Evolutionary conservation across 2,797 vertebrate genomes (phyloP).

Genomic region (Margarornis squamiger): DNA sequence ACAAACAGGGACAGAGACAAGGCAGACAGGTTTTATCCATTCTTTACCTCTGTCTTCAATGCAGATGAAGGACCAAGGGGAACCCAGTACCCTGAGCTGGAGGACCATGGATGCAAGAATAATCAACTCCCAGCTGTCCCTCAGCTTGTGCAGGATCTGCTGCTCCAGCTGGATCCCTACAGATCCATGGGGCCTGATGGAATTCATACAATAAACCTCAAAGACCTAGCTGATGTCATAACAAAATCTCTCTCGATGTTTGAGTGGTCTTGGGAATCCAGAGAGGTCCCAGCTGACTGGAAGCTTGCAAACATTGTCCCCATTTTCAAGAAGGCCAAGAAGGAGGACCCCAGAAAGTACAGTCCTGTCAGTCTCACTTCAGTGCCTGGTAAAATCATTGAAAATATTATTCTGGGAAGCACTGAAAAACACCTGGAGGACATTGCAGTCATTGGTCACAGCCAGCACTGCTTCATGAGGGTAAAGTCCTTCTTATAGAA

Average conservation of each 20-base stretch:
- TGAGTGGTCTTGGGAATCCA: not conserved
- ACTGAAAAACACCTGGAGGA: not conserved
- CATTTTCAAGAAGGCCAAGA: not conserved
- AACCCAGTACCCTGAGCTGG: not conserved
- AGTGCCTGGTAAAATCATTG: not conserved
- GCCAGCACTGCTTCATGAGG: not conserved
- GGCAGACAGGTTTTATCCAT: not conserved
- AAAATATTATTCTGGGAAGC: not conserved
- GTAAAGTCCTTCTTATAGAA: not conserved
- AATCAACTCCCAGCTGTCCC: fast-evolving
- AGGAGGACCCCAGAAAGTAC: not conserved
- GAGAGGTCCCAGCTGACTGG: not conserved
- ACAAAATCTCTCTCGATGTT: not conserved
- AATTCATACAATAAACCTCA: not conserved
- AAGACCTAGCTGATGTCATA: not conserved
- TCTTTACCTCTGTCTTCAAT: not conserved
- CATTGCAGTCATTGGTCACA: not conserved
- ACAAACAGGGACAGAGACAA: not conserved
- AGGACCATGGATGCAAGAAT: not conserved
- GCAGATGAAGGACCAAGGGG: not conserved
- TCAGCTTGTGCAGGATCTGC: not conserved
- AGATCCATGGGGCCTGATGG: not conserved
- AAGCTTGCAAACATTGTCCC: fast-evolving
- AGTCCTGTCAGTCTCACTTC: not conserved
- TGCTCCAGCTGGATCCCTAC: not conserved